A percentile compares a stretch with the other conserved stretches of the same genome.
Conservation (phyloP, 2,888 invertebrate species). For the Pollenia labialis region DNA sequence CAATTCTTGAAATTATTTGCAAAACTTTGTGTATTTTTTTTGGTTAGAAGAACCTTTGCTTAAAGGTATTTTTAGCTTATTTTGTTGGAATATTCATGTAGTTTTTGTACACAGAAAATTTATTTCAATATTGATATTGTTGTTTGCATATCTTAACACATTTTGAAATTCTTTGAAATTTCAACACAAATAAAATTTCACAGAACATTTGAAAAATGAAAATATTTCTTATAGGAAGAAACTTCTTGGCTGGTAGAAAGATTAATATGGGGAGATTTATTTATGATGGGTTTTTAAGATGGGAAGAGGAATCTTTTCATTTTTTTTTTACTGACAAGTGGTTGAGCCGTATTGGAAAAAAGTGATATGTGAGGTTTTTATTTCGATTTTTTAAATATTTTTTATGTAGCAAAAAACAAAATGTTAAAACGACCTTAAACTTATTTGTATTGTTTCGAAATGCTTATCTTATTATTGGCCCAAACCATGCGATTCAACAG, state of each 20-base stretch:
- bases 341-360: conserved; percentile 55
- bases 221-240: neutral
- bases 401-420: no score
- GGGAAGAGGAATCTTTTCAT: neutral
- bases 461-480: no score
- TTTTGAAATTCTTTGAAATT: conserved; percentile 78
- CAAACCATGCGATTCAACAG: no score
- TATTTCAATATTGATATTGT: conserved; percentile 74
- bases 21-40: conserved; percentile 48
- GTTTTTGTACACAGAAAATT: conserved; percentile 29
- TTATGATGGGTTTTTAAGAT: conserved; percentile 38
- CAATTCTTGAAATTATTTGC: conserved; percentile 81
- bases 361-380: conserved; percentile 26
- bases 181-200: conserved; percentile 45
- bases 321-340: conserved; percentile 60
- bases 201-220: conserved; percentile 48
- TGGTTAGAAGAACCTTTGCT: neutral
- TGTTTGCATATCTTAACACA: conserved; percentile 81
- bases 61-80: conserved; percentile 26
- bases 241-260: neutral
- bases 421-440: no score
- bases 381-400: no score
- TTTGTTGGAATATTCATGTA: conserved; percentile 67
- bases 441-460: no score
- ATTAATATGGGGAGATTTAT: conserved; percentile 56